phyloP scores from a whole-genome alignment of 2,888 invertebrate genomes.

The Lycocerus yunnanus region DNA sequence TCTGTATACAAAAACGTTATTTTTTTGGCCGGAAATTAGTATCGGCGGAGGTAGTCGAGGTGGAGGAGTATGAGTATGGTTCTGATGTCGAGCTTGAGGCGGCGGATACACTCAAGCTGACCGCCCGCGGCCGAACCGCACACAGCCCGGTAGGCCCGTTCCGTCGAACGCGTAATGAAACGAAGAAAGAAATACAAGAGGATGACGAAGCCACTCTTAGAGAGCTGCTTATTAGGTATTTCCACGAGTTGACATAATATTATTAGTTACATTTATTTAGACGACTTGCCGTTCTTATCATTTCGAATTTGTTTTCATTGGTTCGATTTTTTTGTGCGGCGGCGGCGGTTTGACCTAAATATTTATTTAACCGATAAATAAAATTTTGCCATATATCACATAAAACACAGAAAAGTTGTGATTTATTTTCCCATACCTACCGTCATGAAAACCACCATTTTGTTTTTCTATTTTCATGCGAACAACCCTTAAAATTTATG shows the following conservation, averaged over 20 bases:
- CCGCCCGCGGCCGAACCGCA: conserved; percentile 54
- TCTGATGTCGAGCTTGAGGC: conserved; percentile 50
- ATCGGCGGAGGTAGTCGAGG: conserved; percentile 56
- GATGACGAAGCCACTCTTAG: conserved; percentile 91
- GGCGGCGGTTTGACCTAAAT: background rate
- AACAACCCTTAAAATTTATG: background rate
- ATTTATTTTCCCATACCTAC: background rate
- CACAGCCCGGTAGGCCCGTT: conserved; percentile 51
- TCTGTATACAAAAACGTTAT: background rate
- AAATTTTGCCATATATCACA: background rate
- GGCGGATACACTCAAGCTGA: conserved; percentile 56
- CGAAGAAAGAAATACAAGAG: conserved; percentile 75
- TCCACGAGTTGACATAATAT: background rate
- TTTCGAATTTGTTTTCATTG: background rate
- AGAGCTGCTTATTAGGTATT: conserved; percentile 89
- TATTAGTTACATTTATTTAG: background rate
- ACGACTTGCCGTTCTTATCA: background rate
- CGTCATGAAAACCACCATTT: background rate
- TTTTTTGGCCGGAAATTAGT: conserved; percentile 39
- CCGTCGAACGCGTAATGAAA: conserved; percentile 75
- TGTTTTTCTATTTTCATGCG: background rate
- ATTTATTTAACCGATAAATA: background rate
- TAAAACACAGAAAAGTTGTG: background rate
- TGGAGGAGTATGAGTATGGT: conserved; percentile 56
- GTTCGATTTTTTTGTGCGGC: background rate